Conservation (phyloP, 2,113 vertebrate species). For the Leptodactylus fuscus region DNA sequence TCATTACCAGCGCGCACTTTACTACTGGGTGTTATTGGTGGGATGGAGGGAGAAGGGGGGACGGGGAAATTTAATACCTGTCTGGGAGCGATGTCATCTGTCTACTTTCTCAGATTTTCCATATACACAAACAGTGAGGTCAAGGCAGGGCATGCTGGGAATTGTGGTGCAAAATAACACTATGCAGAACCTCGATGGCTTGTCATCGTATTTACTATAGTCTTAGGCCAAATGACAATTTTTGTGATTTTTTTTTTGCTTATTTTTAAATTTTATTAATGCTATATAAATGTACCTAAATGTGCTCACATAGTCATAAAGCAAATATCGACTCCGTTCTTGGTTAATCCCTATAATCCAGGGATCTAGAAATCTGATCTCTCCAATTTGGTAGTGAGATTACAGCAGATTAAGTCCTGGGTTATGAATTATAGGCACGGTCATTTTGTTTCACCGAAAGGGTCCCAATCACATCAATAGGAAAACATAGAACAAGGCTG, state of each 20-base stretch:
- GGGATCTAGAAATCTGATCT: background rate
- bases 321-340: too few species aligned
- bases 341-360: background rate
- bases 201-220: too few species aligned
- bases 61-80: constrained; percentile 41
- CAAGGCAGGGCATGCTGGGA: constrained; percentile 11
- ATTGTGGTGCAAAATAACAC: background rate
- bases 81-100: constrained; percentile 50
- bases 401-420: background rate
- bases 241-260: too few species aligned
- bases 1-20: constrained; percentile 41
- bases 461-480: too few species aligned
- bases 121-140: constrained; percentile 19
- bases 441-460: background rate
- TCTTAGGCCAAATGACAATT: too few species aligned
- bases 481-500: too few species aligned
- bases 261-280: too few species aligned
- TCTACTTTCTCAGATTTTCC: constrained; percentile 14
- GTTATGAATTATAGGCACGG: background rate
- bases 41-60: background rate
- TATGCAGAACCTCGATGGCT: background rate
- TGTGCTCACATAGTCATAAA: too few species aligned
- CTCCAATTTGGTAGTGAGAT: background rate
- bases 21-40: constrained; percentile 25
- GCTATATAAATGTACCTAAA: too few species aligned